phyloP scores from a whole-genome alignment of 2,888 invertebrate genomes.

The Morinoia aosen region DNA sequence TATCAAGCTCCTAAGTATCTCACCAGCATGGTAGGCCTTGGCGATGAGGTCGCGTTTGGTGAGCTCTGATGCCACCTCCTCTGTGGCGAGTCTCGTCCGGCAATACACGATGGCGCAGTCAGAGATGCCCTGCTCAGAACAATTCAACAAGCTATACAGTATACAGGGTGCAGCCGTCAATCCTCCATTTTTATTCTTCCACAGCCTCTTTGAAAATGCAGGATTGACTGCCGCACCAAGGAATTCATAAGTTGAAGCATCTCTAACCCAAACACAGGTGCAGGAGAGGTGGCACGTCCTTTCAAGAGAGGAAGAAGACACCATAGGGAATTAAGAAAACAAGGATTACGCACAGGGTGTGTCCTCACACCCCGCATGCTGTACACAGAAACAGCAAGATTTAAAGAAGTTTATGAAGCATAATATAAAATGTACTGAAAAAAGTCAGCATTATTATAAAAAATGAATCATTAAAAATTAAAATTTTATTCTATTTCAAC shows the following conservation, averaged over 20 bases:
- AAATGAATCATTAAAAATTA: no score
- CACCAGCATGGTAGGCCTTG: slow-evolving; percentile 91
- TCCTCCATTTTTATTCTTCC: not conserved
- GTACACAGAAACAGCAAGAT: no score
- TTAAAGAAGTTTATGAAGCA: no score
- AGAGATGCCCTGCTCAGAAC: slow-evolving; percentile 69
- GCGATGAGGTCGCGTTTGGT: slow-evolving; percentile 82
- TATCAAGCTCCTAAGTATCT: not conserved
- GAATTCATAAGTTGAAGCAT: not conserved
- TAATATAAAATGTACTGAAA: no score
- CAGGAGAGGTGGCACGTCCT: no score
- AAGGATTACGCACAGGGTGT: no score
- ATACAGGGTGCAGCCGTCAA: not conserved
- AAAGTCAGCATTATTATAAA: no score
- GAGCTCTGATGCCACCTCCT: slow-evolving; percentile 84
- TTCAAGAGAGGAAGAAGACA: no score
- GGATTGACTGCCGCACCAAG: not conserved
- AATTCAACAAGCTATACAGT: not conserved
- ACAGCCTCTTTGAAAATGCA: not conserved
- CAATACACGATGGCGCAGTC: slow-evolving; percentile 95
- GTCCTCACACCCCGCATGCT: no score
- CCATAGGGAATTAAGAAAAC: no score
- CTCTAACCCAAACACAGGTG: no score
- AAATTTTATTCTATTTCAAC: no score
- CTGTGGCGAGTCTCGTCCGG: slow-evolving; percentile 91